Conservation (phyloP, 1,140 invertebrate genomes). For the Holotrichia oblita region DNA sequence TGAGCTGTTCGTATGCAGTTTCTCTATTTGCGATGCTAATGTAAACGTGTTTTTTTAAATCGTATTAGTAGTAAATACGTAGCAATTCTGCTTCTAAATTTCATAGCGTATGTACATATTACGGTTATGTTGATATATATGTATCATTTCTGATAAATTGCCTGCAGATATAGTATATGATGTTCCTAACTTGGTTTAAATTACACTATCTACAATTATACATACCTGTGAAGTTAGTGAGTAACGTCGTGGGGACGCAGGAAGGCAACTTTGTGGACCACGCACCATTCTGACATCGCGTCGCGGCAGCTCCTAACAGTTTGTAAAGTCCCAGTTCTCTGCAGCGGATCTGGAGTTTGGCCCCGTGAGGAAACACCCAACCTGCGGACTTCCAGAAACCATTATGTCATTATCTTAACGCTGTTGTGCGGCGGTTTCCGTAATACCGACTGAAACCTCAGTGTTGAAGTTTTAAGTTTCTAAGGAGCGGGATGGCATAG, state of each 20-base stretch:
- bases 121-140: too few species aligned
- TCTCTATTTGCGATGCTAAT: too few species aligned
- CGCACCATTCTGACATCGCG: conserved; percentile 80
- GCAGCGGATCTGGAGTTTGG: conserved; percentile 76
- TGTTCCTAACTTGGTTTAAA: neutral
- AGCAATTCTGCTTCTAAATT: too few species aligned
- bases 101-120: too few species aligned
- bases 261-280: conserved; percentile 79
- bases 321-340: conserved; percentile 84
- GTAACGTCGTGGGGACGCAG: conserved; percentile 81
- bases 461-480: conserved; percentile 27
- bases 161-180: too few species aligned
- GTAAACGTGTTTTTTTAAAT: too few species aligned
- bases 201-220: neutral
- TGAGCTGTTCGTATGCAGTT: too few species aligned
- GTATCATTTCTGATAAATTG: too few species aligned
- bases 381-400: conserved; percentile 53
- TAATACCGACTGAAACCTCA: conserved; percentile 33
- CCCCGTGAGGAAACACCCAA: conserved; percentile 71
- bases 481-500: neutral
- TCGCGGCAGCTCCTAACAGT: conserved; percentile 72
- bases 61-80: too few species aligned
- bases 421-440: conserved; percentile 23
- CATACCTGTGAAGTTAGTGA: conserved; percentile 85
- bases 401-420: conserved; percentile 42